Evolutionary conservation across 2,113 vertebrate species (phyloP).

Genomic region (Pomatostomus ruficeps): DNA sequence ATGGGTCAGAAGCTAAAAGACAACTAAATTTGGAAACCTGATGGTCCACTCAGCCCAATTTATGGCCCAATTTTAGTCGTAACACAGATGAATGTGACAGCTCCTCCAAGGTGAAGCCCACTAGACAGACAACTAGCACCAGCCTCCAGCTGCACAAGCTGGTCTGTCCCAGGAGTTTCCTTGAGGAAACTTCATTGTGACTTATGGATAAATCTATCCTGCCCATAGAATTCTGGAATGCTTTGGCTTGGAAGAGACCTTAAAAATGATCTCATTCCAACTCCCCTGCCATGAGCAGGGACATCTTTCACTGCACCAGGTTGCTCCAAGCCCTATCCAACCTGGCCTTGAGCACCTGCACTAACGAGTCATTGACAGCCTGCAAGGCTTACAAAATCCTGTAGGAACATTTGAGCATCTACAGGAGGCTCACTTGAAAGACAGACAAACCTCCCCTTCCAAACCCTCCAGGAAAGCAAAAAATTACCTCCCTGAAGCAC

Average conservation of each 20-base stretch:
- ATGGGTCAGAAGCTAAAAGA: neutral
- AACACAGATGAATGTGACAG: neutral
- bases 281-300: neutral
- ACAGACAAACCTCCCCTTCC: neutral
- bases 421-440: neutral
- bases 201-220: neutral
- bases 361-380: fast-evolving
- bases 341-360: neutral
- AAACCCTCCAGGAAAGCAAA: neutral
- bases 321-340: neutral
- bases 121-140: neutral
- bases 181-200: neutral
- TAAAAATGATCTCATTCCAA: neutral
- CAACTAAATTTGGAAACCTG: neutral
- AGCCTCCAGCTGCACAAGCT: neutral
- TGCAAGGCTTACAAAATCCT: neutral
- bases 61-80: fast-evolving
- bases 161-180: neutral
- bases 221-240: neutral
- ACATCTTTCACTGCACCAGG: neutral
- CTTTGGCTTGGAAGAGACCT: neutral
- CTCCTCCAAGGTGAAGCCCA: neutral
- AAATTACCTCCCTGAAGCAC: fast-evolving
- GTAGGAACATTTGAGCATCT: neutral
- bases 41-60: neutral